phyloP scores from a whole-genome alignment of 2,888 invertebrate genomes.

The Norana najaformis region DNA sequence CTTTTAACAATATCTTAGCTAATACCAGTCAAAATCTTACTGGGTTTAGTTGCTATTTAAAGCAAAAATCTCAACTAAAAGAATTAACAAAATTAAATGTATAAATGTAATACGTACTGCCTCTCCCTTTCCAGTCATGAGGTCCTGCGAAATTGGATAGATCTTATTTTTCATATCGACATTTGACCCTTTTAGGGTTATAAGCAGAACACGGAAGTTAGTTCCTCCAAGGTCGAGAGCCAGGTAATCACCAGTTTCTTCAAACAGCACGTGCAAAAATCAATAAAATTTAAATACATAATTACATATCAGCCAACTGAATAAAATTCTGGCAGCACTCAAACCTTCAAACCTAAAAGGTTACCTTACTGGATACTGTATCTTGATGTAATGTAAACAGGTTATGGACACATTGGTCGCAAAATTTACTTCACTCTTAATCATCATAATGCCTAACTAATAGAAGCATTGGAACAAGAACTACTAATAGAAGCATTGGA shows the following conservation, averaged over 20 bases:
- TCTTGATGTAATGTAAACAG: too few relatives aligned
- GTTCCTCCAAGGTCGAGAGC: slow-evolving; percentile 97
- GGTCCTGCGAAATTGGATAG: slow-evolving; percentile 92
- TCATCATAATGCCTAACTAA: not conserved
- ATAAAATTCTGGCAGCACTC: not conserved
- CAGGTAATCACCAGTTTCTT: slow-evolving; percentile 89
- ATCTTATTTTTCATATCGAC: slow-evolving; percentile 92
- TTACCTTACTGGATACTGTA: not conserved
- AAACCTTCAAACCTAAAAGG: not conserved
- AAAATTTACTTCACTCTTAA: not conserved
- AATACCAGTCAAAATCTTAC: not conserved
- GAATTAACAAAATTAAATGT: not conserved
- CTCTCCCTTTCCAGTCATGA: slow-evolving; percentile 65
- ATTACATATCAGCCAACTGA: not conserved
- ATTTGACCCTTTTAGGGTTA: slow-evolving; percentile 80
- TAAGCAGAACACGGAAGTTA: slow-evolving; percentile 92
- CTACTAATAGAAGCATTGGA: not conserved
- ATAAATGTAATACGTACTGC: not conserved
- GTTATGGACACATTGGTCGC: too few relatives aligned
- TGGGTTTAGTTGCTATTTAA: not conserved
- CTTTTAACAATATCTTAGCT: not conserved
- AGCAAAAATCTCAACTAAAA: not conserved
- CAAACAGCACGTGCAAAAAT: slow-evolving; percentile 44
- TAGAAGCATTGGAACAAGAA: not conserved
- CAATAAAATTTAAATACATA: not conserved